phyloP scores from a whole-genome alignment of 23 tunicate species.

The Trididemnum clinides region DNA sequence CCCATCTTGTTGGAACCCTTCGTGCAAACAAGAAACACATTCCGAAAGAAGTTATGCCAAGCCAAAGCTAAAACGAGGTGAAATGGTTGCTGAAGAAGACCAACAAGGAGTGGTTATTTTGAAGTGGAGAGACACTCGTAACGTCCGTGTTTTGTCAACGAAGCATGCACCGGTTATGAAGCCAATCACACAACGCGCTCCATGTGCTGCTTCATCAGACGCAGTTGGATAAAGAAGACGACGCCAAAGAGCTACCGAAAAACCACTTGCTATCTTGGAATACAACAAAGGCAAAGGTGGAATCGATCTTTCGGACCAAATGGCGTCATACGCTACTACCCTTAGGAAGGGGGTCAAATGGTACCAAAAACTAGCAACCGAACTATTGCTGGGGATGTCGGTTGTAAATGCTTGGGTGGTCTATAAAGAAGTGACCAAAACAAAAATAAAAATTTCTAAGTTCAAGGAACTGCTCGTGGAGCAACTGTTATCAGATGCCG shows the following conservation, averaged over 20 bases:
- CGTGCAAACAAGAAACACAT: slow-evolving; percentile 23
- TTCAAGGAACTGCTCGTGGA: too few species aligned
- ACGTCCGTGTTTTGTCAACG: slow-evolving; percentile 25
- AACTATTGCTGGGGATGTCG: too few species aligned
- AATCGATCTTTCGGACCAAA: slow-evolving; percentile 32
- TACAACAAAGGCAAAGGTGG: slow-evolving; percentile 47
- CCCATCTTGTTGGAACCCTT: slow-evolving; percentile 35
- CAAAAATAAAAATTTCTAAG: too few species aligned
- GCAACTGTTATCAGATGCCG: too few species aligned
- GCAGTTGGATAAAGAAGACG: slow-evolving; percentile 20
- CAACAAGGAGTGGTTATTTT: slow-evolving; percentile 22
- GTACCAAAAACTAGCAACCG: too few species aligned
- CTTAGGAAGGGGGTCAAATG: too few species aligned
- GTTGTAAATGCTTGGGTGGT: too few species aligned
- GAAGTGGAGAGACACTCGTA: slow-evolving; percentile 44
- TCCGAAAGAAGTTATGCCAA: slow-evolving; percentile 23
- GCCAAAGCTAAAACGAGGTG: slow-evolving; percentile 26
- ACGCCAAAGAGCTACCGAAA: slow-evolving; percentile 26
- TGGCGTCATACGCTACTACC: slow-evolving; percentile 39
- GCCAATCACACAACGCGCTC: slow-evolving; percentile 8
- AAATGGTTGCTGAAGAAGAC: slow-evolving; percentile 43
- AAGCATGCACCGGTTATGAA: slow-evolving; percentile 22
- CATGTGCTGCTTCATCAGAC: slow-evolving; percentile 5
- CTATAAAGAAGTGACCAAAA: too few species aligned
- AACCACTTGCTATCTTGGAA: slow-evolving; percentile 11